These are phyloP conservation scores for Macaria liturata DNA, from an alignment of 2,888 invertebrate genomes.

Conservation along the genomic window DNA sequence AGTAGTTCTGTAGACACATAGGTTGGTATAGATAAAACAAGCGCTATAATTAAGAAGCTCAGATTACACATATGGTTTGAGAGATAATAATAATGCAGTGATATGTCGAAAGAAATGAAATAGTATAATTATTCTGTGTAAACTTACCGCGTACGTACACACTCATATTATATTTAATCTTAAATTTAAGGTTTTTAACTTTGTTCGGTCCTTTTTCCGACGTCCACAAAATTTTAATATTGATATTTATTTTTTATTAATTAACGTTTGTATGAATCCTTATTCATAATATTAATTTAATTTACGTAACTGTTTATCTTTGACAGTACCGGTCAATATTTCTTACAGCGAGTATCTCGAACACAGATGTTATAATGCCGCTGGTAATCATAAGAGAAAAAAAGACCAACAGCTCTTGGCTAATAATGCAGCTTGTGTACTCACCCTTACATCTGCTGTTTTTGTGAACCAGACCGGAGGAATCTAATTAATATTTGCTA, in stretches of 20 bases:
- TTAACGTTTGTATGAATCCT: too few species aligned
- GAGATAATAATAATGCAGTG: too few species aligned
- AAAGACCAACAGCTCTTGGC: conserved; percentile 63
- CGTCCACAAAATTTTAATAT: too few species aligned
- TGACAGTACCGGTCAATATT: conserved; percentile 18
- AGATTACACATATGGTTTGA: conserved; percentile 48
- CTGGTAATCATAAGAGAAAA: conserved; percentile 69
- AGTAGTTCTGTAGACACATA: conserved; percentile 39
- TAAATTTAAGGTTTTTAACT: too few species aligned
- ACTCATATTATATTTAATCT: too few species aligned
- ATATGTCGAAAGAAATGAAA: too few species aligned
- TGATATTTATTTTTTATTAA: too few species aligned
- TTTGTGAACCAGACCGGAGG: conserved; percentile 68
- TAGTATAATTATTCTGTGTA: too few species aligned
- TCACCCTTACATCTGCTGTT: conserved; percentile 71
- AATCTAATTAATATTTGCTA: conserved; percentile 74
- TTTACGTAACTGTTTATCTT: too few species aligned
- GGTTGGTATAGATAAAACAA: conserved; percentile 40
- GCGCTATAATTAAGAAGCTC: conserved; percentile 75
- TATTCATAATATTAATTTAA: too few species aligned
- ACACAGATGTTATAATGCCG: conserved; percentile 71
- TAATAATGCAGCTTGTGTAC: conserved; percentile 73
- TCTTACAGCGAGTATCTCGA: conserved; percentile 48
- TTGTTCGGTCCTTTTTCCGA: too few species aligned
- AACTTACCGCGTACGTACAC: too few species aligned